A percentile compares a stretch with the other conserved stretches of the same genome.
Evolutionary conservation across 2,113 vertebrate species (phyloP).

Genomic region (Hoplias malabaricus): DNA sequence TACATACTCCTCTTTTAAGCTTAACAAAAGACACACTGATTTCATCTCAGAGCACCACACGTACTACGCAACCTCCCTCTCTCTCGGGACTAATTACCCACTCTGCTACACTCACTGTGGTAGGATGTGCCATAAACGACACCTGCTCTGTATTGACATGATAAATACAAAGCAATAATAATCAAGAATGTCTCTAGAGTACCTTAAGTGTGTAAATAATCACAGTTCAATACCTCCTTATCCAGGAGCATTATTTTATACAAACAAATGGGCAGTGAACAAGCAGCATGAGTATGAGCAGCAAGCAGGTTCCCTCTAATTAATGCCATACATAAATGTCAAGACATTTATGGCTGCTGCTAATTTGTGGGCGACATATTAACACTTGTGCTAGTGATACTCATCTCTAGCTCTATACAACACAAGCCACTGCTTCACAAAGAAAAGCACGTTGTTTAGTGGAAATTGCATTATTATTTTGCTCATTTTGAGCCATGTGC

Average conservation of each 20-base stretch:
- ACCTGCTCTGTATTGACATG: background rate
- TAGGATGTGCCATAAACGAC: background rate
- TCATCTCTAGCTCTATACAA: background rate
- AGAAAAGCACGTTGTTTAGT: background rate
- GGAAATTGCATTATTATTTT: background rate
- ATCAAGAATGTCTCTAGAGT: background rate
- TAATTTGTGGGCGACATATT: background rate
- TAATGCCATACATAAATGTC: conserved; percentile 22
- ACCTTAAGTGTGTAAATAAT: background rate
- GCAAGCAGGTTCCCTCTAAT: conserved; percentile 30
- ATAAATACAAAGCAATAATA: background rate
- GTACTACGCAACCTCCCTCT: conserved; percentile 32
- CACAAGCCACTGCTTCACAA: background rate
- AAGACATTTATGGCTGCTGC: background rate
- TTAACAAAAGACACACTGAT: conserved; percentile 7
- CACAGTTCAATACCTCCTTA: background rate
- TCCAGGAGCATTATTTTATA: conserved; percentile 30
- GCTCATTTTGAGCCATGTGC: background rate
- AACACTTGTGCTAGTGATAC: background rate
- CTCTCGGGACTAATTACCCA: conserved; percentile 57
- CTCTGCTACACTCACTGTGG: conserved; percentile 7
- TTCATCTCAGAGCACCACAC: conserved; percentile 12
- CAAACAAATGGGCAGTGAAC: conserved; percentile 18
- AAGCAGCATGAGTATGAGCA: conserved; percentile 7
- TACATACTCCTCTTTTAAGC: background rate